These are phyloP conservation scores for Nephrotoma guestfalica DNA, from an alignment of 2,888 invertebrate species.

Conservation along the genomic window DNA sequence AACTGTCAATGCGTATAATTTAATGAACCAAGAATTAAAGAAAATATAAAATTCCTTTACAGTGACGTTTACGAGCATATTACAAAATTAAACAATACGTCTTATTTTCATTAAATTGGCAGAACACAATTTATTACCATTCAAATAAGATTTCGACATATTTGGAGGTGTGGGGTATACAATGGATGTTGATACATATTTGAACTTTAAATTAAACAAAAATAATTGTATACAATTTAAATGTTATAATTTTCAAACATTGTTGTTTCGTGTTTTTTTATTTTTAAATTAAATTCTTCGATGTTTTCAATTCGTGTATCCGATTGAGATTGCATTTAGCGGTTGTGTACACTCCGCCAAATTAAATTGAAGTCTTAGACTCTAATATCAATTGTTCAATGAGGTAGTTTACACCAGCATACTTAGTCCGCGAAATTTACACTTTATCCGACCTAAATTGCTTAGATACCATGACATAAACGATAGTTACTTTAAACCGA, in stretches of 20 bases:
- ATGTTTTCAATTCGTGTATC: background rate
- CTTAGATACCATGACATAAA: no score
- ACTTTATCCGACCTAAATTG: no score
- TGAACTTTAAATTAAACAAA: background rate
- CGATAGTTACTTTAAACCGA: no score
- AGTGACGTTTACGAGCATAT: background rate
- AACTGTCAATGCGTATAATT: background rate
- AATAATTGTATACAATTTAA: background rate
- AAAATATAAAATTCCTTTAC: background rate
- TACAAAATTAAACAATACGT: background rate
- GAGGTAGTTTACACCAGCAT: no score
- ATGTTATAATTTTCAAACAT: background rate
- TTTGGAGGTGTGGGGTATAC: background rate
- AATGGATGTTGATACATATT: background rate
- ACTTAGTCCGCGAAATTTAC: no score
- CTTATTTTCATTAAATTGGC: background rate
- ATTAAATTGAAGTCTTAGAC: no score
- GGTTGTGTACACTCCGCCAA: no score
- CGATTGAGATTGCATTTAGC: background rate
- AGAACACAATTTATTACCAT: background rate
- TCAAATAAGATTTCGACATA: background rate
- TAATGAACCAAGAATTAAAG: background rate
- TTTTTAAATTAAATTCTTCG: background rate
- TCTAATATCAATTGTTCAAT: no score
- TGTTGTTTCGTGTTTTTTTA: background rate